A percentile compares a stretch with the other conserved stretches of the same genome.
Evolutionary conservation across 2,888 invertebrate genomes (phyloP).

Genomic region (Clistopyga incitator): DNA sequence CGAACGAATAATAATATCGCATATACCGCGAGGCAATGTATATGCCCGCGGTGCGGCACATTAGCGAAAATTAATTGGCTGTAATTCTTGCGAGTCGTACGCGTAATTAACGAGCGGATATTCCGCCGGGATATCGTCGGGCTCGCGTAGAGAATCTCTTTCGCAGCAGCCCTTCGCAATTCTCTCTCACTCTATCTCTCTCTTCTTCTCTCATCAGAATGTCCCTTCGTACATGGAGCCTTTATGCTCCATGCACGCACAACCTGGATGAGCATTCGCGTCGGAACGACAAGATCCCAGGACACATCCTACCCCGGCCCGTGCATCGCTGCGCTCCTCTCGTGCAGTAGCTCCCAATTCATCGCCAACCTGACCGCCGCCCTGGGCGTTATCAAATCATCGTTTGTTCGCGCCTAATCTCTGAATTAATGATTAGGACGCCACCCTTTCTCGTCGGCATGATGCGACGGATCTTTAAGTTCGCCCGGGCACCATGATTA

Average conservation of each 20-base stretch:
- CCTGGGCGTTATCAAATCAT: conserved; percentile 83
- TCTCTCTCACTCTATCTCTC: conserved; percentile 29
- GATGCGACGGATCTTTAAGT: conserved; percentile 82
- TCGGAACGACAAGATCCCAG: conserved; percentile 25
- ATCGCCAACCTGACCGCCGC: conserved; percentile 66
- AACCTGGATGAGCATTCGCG: conserved; percentile 30
- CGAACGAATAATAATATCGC: conserved; percentile 64
- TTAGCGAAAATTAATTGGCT: conserved; percentile 76
- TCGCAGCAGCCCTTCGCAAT: conserved; percentile 57
- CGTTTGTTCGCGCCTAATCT: conserved; percentile 83
- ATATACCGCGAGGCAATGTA: conserved; percentile 57
- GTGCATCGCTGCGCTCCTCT: conserved; percentile 62
- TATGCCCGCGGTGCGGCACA: conserved; percentile 55
- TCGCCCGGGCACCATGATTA: conserved; percentile 69
- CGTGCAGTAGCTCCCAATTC: conserved; percentile 8
- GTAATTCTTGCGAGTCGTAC: conserved; percentile 76
- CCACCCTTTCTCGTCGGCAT: conserved; percentile 75
- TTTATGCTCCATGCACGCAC: conserved; percentile 62
- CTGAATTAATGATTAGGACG: conserved; percentile 83
- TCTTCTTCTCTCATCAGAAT: conserved; percentile 46
- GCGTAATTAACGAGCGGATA: conserved; percentile 78
- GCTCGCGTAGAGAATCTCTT: conserved; percentile 59
- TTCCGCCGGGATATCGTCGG: conserved; percentile 74
- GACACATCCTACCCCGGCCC: conserved; percentile 46
- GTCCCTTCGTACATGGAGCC: conserved; percentile 50